Conservation (phyloP, 2,113 vertebrate genomes). For the Rhagologus leucostigma region DNA sequence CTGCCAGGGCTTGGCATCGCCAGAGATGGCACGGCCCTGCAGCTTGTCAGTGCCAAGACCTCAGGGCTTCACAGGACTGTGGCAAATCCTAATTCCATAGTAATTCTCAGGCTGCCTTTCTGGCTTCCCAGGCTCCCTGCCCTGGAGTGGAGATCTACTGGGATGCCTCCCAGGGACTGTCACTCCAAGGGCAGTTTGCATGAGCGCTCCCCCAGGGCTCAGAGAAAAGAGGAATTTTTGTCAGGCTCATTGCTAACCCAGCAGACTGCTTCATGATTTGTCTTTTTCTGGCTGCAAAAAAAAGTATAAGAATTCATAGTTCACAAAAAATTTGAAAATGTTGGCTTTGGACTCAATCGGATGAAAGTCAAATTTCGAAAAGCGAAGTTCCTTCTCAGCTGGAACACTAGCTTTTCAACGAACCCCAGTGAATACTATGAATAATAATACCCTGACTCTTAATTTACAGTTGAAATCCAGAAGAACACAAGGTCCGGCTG, state of each 20-base stretch:
- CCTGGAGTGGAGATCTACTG: not conserved
- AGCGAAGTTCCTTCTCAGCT: not conserved
- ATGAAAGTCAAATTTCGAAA: not conserved
- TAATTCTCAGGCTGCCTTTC: not conserved
- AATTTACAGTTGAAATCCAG: not conserved
- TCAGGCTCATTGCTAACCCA: not conserved
- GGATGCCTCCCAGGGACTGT: conserved; percentile 8
- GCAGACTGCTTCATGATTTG: not conserved
- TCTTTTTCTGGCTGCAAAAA: not conserved
- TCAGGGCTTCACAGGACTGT: not conserved
- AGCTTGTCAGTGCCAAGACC: not conserved
- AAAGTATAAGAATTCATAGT: not conserved
- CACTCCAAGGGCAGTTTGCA: not conserved
- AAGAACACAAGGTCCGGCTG: not conserved
- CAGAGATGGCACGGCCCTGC: rapidly evolving
- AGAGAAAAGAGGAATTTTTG: not conserved
- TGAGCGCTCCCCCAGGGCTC: not conserved
- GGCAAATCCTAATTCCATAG: not conserved
- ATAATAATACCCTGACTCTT: not conserved
- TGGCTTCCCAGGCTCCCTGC: conserved; percentile 23
- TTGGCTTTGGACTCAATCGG: not conserved
- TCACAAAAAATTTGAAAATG: not conserved
- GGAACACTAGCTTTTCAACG: not conserved
- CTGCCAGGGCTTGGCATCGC: not conserved
- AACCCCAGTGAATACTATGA: not conserved